Evolutionary conservation across 2,113 vertebrate species (phyloP), one percentile per base, ranked within the genome.

Genomic region (Antennarius striatus): DNA sequence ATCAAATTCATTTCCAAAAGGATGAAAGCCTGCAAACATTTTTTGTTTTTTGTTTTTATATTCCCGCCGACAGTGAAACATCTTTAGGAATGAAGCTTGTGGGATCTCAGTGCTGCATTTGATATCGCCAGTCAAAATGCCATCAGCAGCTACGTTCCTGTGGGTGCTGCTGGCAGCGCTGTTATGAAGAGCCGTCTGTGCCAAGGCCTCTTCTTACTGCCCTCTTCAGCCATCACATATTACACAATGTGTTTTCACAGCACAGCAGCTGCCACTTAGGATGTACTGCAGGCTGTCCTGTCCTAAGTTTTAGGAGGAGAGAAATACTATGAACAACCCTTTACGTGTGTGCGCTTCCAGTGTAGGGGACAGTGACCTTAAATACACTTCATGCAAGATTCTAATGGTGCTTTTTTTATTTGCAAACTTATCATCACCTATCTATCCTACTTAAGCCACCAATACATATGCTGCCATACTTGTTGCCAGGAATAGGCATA

Each of bases 181-280:
- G 54, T 51, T 53, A 54, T 62, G 36, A 40, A 1, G 12, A 0
- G 49, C 17, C 7, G 4, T 51, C 43, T 1, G 46, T 48, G 68
- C 68, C 78, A 75, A 16, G 42, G 56, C 43, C 48, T 52, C 17
- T 16, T 17, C 60, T 42, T 22, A 58, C 39, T 43, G 39, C 3
- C 3, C 49, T 12, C 1, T 48, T 56, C 47, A 59, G 52, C 63
- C 22, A 69, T 54, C 50, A 62, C 32, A 57, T 40, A 61, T 80
- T 73, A 72, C 64, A 84, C 69, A 79, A 84, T 43, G 46, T 30
- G 66, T 76, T 56, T 73, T 68, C 66, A 30, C 36, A 54, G 53
- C 11, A 12, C 50, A 49, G 62, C 79, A 61, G 81, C 65, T 78
- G 71, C 14, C 22, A 22, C 22, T 22, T 22, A 22, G 22, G 22